Conservation (phyloP, 2,113 vertebrate species). For the Eulemur macaco region DNA sequence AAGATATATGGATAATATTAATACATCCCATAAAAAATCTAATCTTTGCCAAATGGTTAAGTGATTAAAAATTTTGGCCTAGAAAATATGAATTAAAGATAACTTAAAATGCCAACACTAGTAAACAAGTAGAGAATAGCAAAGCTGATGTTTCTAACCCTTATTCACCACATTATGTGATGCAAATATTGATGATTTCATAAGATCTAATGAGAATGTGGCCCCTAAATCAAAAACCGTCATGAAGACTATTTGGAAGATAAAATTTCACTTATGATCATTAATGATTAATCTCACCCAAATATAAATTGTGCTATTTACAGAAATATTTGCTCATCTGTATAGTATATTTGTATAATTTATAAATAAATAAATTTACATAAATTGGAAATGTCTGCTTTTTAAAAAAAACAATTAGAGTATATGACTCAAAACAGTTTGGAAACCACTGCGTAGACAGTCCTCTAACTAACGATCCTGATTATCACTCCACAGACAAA, state of each 20-base stretch:
- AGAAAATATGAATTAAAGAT: slow-evolving; percentile 61
- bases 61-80: slow-evolving; percentile 65
- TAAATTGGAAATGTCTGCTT: slow-evolving; percentile 3
- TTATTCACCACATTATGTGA: neutral
- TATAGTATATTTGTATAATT: neutral
- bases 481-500: neutral
- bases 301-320: slow-evolving; percentile 23
- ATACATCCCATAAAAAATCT: slow-evolving; percentile 50
- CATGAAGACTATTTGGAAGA: slow-evolving; percentile 26
- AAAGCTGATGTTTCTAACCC: slow-evolving; percentile 27
- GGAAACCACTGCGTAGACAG: neutral
- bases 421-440: neutral
- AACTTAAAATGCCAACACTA: slow-evolving; percentile 13
- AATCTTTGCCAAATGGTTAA: slow-evolving; percentile 68
- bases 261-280: neutral
- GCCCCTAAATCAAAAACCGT: neutral
- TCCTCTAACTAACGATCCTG: neutral
- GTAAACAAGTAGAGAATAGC: slow-evolving; percentile 37
- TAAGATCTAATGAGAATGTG: neutral
- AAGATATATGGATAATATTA: slow-evolving; percentile 65
- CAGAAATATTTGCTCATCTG: slow-evolving; percentile 52
- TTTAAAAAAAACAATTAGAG: neutral
- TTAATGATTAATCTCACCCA: slow-evolving; percentile 31
- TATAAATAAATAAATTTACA: neutral
- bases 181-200: slow-evolving; percentile 40